These are phyloP conservation scores for Nomada ferruginata DNA, from an alignment of 2,888 invertebrate species.

Conservation along the genomic window DNA sequence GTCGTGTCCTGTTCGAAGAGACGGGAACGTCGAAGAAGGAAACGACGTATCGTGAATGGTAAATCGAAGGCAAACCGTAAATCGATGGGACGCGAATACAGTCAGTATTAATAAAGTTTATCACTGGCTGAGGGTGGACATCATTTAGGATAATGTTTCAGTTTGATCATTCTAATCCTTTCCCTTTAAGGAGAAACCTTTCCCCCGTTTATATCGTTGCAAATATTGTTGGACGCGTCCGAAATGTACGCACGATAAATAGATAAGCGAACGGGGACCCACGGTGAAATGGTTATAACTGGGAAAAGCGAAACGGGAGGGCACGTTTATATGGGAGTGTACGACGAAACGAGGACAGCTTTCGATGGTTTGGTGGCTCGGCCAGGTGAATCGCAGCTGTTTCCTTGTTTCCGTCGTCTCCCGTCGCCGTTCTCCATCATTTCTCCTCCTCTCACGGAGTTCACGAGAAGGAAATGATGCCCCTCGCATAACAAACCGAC, in stretches of 20 bases:
- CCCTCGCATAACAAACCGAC: conserved; percentile 68
- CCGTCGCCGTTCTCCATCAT: conserved; percentile 43
- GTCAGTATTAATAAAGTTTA: too few species aligned
- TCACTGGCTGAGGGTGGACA: background rate
- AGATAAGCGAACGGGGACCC: too few species aligned
- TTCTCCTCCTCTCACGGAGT: conserved; percentile 60
- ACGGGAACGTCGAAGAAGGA: conserved; percentile 71
- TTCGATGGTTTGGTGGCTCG: conserved; percentile 14
- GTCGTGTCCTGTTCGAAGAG: conserved; percentile 34
- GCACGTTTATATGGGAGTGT: background rate
- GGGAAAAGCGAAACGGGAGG: background rate
- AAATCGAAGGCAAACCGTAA: conserved; percentile 48
- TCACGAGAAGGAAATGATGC: conserved; percentile 73
- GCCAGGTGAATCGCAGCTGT: conserved; percentile 46
- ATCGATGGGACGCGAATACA: background rate
- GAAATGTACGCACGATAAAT: too few species aligned
- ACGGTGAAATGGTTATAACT: too few species aligned
- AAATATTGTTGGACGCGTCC: too few species aligned
- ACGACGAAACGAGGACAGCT: conserved; percentile 20
- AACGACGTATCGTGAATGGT: conserved; percentile 76
- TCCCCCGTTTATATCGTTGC: too few species aligned
- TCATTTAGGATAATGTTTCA: background rate
- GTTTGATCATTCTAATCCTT: too few species aligned
- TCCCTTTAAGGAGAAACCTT: too few species aligned
- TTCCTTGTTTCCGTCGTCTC: conserved; percentile 20